A percentile compares a stretch with the other conserved stretches of the same genome.
Evolutionary conservation across 2,888 invertebrate species (phyloP).

Genomic region (Drosophila siamana): DNA sequence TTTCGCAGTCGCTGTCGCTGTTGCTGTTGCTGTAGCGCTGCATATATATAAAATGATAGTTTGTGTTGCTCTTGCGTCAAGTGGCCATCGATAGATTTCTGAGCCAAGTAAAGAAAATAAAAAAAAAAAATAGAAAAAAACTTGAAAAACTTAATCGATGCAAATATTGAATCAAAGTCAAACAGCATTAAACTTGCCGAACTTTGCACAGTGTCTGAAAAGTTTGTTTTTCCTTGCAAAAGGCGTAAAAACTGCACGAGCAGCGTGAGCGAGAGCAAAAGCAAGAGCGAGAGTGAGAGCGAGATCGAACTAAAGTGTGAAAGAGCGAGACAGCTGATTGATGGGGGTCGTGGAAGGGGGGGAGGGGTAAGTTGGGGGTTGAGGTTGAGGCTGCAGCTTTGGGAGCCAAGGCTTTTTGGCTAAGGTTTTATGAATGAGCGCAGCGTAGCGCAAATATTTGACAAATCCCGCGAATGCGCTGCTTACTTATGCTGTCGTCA

Average conservation of each 20-base stretch:
- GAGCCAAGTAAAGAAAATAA: slow-evolving; percentile 40
- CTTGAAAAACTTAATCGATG: slow-evolving; percentile 72
- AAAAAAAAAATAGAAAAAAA: slow-evolving; percentile 29
- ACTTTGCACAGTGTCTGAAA: slow-evolving; percentile 70
- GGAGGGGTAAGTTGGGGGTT: slow-evolving; percentile 4
- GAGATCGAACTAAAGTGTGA: too few relatives aligned
- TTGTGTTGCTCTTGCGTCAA: slow-evolving; percentile 15
- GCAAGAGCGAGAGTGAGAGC: slow-evolving; percentile 9
- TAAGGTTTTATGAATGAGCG: slow-evolving; percentile 70
- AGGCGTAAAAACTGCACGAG: slow-evolving; percentile 65
- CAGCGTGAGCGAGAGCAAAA: slow-evolving; percentile 4
- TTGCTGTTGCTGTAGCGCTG: background rate
- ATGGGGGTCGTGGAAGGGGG: background rate
- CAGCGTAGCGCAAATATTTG: slow-evolving; percentile 78
- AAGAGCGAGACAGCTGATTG: slow-evolving; percentile 26
- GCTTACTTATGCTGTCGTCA: slow-evolving; percentile 76
- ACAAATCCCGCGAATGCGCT: slow-evolving; percentile 79
- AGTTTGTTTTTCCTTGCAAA: slow-evolving; percentile 64
- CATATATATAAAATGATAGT: slow-evolving; percentile 15
- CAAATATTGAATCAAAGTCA: slow-evolving; percentile 80
- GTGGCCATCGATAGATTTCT: slow-evolving; percentile 41
- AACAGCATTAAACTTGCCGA: slow-evolving; percentile 79
- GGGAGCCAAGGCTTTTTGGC: slow-evolving; percentile 46
- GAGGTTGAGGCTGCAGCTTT: slow-evolving; percentile 11
- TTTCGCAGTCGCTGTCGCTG: too few relatives aligned